Evolutionary conservation across 2,113 vertebrate genomes (phyloP), one percentile per base, ranked within the genome.

Genomic region (Eretmodus cyanostictus): DNA sequence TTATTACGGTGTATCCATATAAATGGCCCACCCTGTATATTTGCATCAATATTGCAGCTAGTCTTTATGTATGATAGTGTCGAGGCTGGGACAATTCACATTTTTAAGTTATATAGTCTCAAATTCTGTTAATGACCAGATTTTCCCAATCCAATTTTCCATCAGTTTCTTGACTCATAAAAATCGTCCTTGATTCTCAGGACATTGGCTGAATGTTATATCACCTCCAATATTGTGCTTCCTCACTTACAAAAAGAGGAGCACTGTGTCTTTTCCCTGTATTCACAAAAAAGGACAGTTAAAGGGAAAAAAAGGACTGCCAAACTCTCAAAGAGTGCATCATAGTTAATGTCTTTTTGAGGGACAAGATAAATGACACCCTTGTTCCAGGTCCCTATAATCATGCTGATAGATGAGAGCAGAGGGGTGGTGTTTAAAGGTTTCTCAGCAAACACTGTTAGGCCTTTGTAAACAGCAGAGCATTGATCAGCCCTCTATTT

Each of bases 391-490:
- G n/a, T 73, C 68, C 31, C 24, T 80, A 5, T 42, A 88, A 71
- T 16, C 31, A 13, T 57, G 71, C 61, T 87, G 91, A 91, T 89
- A 47, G 85, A 87, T 89, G 86, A 76, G 88, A 90, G 84, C 87
- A 85, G 86, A 17, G 76, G 71, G 91, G 85, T 85, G 87, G 82
- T 86, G 93, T 95, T 95, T 93, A 94, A 95, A 94, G 92, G 91
- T 94, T 93, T 95, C 94, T 94, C 90, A 66, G 96, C 91, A 96
- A 97, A 97, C 95, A 96, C 73, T 84, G 84, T 95, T 95, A 95
- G 96, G 92, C 92, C 85, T 89, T 85, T 94, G 94, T 91, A 94
- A 96, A 96, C 96, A 96, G 87, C 84, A 81, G 83, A 34, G 54
- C 94, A 96, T 96, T 94, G 96, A 96, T 95, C 88, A 94, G 83